Evolutionary conservation across 2,888 invertebrate species (phyloP), one percentile per base, ranked within the genome.

Genomic region (Griposia aprilina): DNA sequence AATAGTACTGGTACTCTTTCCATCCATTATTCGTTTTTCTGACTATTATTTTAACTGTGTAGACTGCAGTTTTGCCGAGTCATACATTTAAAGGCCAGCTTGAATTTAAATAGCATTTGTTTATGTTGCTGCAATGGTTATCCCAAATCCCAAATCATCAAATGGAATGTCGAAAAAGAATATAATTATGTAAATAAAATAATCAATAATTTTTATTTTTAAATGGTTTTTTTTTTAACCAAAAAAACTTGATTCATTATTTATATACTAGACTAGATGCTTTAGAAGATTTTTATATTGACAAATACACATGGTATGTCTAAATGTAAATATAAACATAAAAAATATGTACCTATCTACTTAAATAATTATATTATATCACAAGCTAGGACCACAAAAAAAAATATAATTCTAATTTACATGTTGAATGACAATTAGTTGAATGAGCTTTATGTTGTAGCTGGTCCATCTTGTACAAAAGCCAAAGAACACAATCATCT

Each of bases 301-400:
- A 36, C 10, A 69, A 69, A 55, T 55, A 55, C 11, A 55, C 11
- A 23, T 36, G 36, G 30, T n/a, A 66, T 30, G 8, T n/a, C 6
- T 36, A 20, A 36, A 62, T 36, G 6, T n/a, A n/a, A 45, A 17
- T 45, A 41, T 17, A n/a, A 69, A 36, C 1, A 36, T 36, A 36
- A 20, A 4, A 55, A 69, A 55, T 69, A 55, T n/a, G 17, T 36
- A n/a, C n/a, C n/a, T 36, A 41, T 11, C 23, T 36, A 36, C 10
- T 23, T 23, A 45, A 55, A 36, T 73, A 68, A 67, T 55, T 74
- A 7, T 30, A 13, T 69, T 45, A 74, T 45, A 74, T 55, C 55
- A 74, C 69, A 74, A 74, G 23, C 23, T 57, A 45, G 7, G 10
- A 55, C 55, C 23, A 69, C 74, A 23, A 41, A 55, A 10, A 73